Evolutionary conservation across 2,113 vertebrate genomes (phyloP).

Genomic region (Cairina moschata): DNA sequence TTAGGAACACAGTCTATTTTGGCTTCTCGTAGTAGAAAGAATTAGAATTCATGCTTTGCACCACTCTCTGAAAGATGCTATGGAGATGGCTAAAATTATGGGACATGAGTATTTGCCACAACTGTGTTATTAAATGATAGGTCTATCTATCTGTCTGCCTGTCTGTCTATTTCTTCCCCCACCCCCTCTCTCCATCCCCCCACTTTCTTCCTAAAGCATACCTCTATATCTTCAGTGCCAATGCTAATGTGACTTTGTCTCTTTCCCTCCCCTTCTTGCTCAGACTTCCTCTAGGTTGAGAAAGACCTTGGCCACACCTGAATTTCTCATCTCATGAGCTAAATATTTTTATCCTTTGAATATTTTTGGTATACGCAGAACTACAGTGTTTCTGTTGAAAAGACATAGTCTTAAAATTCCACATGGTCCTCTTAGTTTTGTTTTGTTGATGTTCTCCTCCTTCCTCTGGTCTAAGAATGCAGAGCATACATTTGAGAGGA

Average conservation of each 20-base stretch:
- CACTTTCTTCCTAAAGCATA: neutral
- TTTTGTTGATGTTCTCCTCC: neutral
- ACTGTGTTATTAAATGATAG: neutral
- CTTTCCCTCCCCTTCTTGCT: neutral
- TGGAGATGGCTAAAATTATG: neutral
- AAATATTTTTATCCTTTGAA: neutral
- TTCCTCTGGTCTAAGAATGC: neutral
- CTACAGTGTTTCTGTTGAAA: neutral
- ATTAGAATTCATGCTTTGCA: neutral
- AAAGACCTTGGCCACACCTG: neutral
- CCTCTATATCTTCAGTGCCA: neutral
- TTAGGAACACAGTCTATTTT: neutral
- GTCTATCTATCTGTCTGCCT: neutral
- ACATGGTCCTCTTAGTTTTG: rapidly evolving
- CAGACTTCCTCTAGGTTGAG: neutral
- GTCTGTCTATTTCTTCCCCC: neutral
- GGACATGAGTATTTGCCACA: neutral
- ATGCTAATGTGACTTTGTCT: neutral
- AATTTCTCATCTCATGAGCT: neutral
- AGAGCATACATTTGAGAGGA: neutral
- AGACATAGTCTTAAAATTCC: neutral
- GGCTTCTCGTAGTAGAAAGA: neutral
- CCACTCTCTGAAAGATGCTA: neutral
- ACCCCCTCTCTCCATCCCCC: no score
- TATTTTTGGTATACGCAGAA: neutral